Conservation (phyloP, 2,888 invertebrate genomes). For the Lasioglossum villosulum region DNA sequence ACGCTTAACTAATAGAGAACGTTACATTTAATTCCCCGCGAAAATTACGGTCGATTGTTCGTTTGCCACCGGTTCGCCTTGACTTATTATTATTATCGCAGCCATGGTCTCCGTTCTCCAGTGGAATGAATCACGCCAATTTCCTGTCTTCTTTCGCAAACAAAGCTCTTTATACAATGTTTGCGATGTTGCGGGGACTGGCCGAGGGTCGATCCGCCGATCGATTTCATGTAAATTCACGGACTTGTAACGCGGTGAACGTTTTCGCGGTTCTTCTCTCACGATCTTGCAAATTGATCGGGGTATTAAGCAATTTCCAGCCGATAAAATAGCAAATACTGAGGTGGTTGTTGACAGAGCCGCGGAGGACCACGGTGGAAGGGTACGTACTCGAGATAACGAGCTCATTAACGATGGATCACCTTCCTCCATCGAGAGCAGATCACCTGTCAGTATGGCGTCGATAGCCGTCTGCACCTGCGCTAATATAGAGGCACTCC, state of each 20-base stretch:
- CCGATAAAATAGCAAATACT: slow-evolving; percentile 11
- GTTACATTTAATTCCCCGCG: background rate
- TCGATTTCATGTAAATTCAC: slow-evolving; percentile 29
- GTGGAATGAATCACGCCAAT: background rate
- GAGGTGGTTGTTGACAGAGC: slow-evolving; percentile 37
- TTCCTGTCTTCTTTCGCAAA: background rate
- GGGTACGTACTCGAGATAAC: slow-evolving; percentile 67
- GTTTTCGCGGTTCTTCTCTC: slow-evolving; percentile 20
- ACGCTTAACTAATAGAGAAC: background rate
- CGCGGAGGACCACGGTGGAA: slow-evolving; percentile 41
- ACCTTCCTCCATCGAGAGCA: slow-evolving; percentile 60
- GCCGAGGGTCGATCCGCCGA: background rate
- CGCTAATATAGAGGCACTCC: slow-evolving; percentile 50
- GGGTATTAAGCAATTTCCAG: slow-evolving; percentile 35
- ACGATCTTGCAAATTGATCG: slow-evolving; percentile 22
- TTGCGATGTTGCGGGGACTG: background rate
- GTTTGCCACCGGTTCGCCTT: background rate
- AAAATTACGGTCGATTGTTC: slow-evolving; percentile 4
- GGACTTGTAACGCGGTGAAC: background rate
- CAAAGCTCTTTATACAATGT: background rate
- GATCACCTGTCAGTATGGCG: slow-evolving; percentile 71
- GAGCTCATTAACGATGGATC: slow-evolving; percentile 66
- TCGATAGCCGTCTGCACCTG: slow-evolving; percentile 67
- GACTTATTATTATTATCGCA: background rate
- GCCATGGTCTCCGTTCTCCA: background rate